Evolutionary conservation across 2,797 vertebrate genomes (phyloP).

Genomic region (Fistularia commersonii): DNA sequence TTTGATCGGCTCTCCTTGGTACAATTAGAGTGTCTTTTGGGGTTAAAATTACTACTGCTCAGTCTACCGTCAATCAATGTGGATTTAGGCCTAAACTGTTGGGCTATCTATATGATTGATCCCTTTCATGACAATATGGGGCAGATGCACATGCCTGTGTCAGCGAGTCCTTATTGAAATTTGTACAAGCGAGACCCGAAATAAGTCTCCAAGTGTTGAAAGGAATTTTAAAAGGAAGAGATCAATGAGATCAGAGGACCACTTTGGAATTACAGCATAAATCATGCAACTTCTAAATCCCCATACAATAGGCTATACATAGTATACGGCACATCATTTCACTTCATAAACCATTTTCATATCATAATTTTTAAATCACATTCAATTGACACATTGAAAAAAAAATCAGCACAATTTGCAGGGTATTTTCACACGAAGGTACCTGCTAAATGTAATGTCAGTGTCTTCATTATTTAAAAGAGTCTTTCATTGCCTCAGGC

Average conservation of each 20-base stretch:
- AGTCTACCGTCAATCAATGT: conserved; percentile 49
- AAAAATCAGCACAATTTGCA: no score
- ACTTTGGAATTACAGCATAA: background rate
- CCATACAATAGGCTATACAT: background rate
- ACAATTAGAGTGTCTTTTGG: conserved; percentile 63
- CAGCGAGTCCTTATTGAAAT: conserved; percentile 8
- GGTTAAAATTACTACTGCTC: conserved; percentile 62
- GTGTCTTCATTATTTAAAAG: conserved; percentile 31
- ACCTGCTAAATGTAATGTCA: conserved; percentile 57
- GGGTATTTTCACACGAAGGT: conserved; percentile 14
- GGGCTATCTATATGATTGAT: conserved; percentile 28
- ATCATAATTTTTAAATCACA: no score
- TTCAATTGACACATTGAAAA: no score
- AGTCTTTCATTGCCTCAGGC: background rate
- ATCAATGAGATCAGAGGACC: conserved; percentile 14
- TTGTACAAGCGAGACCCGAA: background rate
- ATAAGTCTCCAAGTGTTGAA: background rate
- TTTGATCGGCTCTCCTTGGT: conserved; percentile 55
- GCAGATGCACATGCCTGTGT: conserved; percentile 1
- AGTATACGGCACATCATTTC: conserved; percentile 27
- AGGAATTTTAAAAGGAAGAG: background rate
- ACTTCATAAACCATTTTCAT: background rate
- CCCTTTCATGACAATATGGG: conserved; percentile 24
- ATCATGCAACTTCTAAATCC: no score
- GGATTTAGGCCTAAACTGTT: conserved; percentile 50